Base-by-base conservation (phyloP, 2,113 vertebrate genomes). In the Collichthys lucidus region DNA sequence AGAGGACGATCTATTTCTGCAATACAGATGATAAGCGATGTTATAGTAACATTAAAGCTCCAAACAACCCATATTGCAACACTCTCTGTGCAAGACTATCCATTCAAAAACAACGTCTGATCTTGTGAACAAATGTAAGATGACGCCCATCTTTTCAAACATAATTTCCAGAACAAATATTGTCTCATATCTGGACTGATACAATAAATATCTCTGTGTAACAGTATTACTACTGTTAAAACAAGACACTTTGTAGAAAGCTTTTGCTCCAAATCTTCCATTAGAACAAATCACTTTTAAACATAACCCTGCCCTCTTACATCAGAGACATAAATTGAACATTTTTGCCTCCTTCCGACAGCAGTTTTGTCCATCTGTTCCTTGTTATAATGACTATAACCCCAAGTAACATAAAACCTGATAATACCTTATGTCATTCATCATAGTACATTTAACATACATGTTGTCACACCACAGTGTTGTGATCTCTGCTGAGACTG, bases 281-380 rank as follows among this genome's bases (percentile, higher is more conserved):
- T 65, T 52, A 66, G 56, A 65, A 78, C 1, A 1, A 73, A 80
- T 63, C 29, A 42, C 29, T 59, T 40, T 53, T 44, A 50, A 79
- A 31, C 47, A 66, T 71, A 42, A 6, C 7, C 22, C 68, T 20
- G 52, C 66, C 63, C n/a, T 59, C 19, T 64, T 19, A 15, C 5
- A 61, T 71, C 19, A 64, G 6, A 4, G 7, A 44, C 44, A 47
- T 31, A 56, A 35, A 17, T 9, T 69, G 2, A 74, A 22, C 20
- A 52, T 57, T 14, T 47, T 6, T 56, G 26, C 57, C 53, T 74
- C 31, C 14, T 63, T 75, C 22, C 74, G 49, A 52, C 31, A 29
- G 19, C 35, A 49, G 35, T 16, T 40, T 17, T 17, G n/a, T 64
- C 77, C 81, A 82, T 79, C 70, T 79, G 74, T 47, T 88, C 57